Base-by-base conservation (phyloP, 2,888 invertebrate genomes). In the Drosophila mulleri region DNA sequence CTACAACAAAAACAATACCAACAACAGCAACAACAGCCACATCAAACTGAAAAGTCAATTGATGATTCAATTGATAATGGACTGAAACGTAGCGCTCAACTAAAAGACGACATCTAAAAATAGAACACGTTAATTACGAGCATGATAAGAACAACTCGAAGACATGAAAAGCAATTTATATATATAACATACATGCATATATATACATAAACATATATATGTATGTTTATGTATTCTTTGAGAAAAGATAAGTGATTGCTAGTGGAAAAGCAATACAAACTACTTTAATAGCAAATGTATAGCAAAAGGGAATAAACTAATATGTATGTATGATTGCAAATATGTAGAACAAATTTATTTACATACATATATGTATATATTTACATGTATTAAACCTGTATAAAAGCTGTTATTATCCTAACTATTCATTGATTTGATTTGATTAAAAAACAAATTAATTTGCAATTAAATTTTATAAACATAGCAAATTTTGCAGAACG, bases 31-130 rank as follows among this genome's bases (percentile, higher is more conserved):
- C 65, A 29, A 47, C 50, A 64, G 44, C 66, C 29, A 50, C 59
- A 57, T 58, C 61, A 60, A 60, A 62, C 68, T 67, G 68, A 77
- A 82, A 75, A 83, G 86, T 82, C 83, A 82, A 83, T 85, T 83
- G 83, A 82, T 78, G 83, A 82, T 85, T 80, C 83, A 83, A 83
- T 83, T 83, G 83, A 83, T 85, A 71, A 75, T 79, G 71, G 50
- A 42, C 67, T 52, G 60, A 59, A 60, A 50, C 54, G 60, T 57
- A 26, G 54, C 57, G 67, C 12, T 39, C 54, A 59, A 63, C 80
- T 68, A 76, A 67, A 75, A 76, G 79, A 75, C 81, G 83, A 61
- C 64, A 64, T 78, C 82, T 85, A 84, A 74, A 82, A 85, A 85
- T 82, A 82, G 85, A 85, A 74, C 77, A 85, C 74, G 83, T 83